Evolutionary conservation across 2,113 vertebrate genomes (phyloP).

Genomic region (Nothobranchius furzeri): DNA sequence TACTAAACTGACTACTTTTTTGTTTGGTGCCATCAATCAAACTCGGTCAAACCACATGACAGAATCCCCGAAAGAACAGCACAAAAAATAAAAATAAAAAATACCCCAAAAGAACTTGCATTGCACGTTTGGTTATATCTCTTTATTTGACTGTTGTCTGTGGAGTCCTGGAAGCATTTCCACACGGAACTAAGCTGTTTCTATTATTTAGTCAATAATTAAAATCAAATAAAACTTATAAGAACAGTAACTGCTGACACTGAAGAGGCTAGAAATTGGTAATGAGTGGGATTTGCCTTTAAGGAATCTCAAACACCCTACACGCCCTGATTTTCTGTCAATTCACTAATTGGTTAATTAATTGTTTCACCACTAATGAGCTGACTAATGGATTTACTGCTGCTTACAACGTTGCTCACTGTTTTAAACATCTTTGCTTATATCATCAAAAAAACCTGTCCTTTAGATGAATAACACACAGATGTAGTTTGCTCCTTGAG

Average conservation of each 20-base stretch:
- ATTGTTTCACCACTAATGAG: constrained; percentile 21
- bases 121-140: not conserved
- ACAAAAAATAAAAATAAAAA: not conserved
- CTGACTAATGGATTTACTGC: constrained; percentile 5
- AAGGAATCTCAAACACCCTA: constrained; percentile 5
- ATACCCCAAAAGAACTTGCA: not conserved
- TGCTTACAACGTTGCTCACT: not conserved
- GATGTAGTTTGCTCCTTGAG: not conserved
- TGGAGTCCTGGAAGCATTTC: not conserved
- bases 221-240: not conserved
- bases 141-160: not conserved
- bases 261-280: constrained; percentile 1
- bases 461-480: constrained; percentile 12
- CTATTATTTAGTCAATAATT: not conserved
- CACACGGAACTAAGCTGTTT: not conserved
- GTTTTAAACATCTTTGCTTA: not conserved
- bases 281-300: not conserved
- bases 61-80: not conserved
- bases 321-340: constrained; percentile 7
- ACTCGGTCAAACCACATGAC: not conserved
- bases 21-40: not conserved
- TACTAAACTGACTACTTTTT: constrained; percentile 1
- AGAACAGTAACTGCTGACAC: not conserved
- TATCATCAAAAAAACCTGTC: constrained; percentile 10
- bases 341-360: constrained; percentile 29